Percentiles rank a stretch among this genome's conserved stretches.
These are phyloP conservation scores for Ancistrus triradiatus DNA, from an alignment of 2,113 vertebrate species.

Conservation along the genomic window DNA sequence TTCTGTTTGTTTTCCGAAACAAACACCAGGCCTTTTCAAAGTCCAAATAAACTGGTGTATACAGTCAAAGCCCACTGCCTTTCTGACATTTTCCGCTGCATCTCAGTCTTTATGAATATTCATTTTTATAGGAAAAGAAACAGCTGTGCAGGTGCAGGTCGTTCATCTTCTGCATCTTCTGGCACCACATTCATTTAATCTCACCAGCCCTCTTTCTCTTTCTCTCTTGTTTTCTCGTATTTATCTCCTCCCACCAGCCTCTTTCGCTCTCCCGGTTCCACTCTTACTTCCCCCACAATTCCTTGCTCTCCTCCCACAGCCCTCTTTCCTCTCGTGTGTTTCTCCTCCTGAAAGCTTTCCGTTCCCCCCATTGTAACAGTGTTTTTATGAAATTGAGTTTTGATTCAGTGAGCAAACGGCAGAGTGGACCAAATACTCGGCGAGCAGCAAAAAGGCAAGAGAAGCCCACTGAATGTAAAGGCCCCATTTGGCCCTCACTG, in stretches of 20 bases:
- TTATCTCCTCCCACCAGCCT: conserved; percentile 34
- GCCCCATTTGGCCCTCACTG: conserved; percentile 11
- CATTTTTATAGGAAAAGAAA: conserved; percentile 45
- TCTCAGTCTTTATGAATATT: conserved; percentile 35
- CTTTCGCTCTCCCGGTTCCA: conserved; percentile 46
- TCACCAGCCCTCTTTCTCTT: conserved; percentile 24
- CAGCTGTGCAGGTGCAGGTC: conserved; percentile 47
- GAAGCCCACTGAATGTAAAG: conserved; percentile 1
- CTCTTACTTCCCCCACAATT: no score
- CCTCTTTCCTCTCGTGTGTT: conserved; percentile 18
- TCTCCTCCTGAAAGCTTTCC: conserved; percentile 42
- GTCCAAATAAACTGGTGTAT: conserved; percentile 6
- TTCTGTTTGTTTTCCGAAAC: conserved; percentile 29
- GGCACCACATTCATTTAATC: conserved; percentile 35
- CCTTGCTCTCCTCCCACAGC: no score
- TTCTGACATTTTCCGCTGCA: conserved; percentile 29
- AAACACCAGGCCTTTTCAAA: conserved; percentile 10
- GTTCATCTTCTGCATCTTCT: conserved; percentile 37
- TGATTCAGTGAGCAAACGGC: conserved; percentile 42
- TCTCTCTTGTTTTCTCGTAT: conserved; percentile 22
- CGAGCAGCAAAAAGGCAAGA: conserved; percentile 24
- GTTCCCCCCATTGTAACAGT: conserved; percentile 47
- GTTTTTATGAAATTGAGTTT: conserved; percentile 51
- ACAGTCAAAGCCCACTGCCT: conserved; percentile 15
- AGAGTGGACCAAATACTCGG: conserved; percentile 39